Evolutionary conservation across 2,113 vertebrate species (phyloP).

Genomic region (Ceyx margarethae): DNA sequence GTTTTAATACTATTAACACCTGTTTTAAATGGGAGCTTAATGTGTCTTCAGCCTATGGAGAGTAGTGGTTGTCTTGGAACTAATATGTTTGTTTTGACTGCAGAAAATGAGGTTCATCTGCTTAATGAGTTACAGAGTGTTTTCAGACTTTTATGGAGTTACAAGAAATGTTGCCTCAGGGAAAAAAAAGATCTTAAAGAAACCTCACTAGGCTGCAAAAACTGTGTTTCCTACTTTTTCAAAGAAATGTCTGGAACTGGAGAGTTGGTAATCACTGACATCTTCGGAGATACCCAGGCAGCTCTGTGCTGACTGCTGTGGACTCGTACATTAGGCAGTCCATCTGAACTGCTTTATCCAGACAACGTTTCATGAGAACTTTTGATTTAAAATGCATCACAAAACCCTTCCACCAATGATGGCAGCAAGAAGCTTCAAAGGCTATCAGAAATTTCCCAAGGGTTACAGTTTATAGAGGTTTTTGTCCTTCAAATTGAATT

Average conservation of each 20-base stretch:
- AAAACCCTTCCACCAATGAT: background rate
- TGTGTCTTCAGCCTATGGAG: background rate
- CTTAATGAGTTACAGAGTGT: background rate
- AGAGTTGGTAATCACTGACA: background rate
- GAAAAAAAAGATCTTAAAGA: background rate
- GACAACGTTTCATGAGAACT: background rate
- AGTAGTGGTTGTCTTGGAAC: background rate
- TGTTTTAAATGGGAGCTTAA: background rate
- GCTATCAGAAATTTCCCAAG: background rate
- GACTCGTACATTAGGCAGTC: background rate
- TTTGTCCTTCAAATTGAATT: background rate
- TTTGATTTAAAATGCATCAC: conserved; percentile 25
- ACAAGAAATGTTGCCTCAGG: background rate
- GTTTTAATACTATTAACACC: background rate
- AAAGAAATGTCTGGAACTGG: background rate
- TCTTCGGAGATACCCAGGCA: background rate
- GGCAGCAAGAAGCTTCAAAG: background rate
- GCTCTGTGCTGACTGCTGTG: background rate
- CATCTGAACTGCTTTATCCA: background rate
- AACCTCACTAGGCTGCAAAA: background rate
- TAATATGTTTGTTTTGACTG: background rate
- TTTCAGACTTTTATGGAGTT: background rate
- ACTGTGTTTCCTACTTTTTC: background rate
- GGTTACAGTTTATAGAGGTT: background rate
- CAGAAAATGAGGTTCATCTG: background rate